phyloP scores from a whole-genome alignment of 2,888 invertebrate genomes.

The Agrotis segetum region DNA sequence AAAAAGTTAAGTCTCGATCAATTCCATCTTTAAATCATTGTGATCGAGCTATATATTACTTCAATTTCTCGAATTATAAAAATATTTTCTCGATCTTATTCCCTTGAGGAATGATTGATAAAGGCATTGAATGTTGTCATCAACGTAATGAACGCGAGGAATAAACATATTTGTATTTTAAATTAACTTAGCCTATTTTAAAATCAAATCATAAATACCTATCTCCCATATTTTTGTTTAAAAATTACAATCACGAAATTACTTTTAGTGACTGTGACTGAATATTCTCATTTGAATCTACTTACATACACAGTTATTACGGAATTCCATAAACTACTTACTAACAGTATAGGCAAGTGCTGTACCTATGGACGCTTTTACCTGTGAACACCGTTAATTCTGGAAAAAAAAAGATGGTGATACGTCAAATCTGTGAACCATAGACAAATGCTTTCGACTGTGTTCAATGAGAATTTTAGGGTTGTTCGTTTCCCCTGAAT shows the following conservation, averaged over 20 bases:
- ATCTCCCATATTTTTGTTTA: not conserved
- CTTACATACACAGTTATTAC: not conserved
- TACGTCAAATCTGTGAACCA: too few species aligned
- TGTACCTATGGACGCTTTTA: too few species aligned
- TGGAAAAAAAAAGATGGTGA: too few species aligned
- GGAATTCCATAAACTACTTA: not conserved
- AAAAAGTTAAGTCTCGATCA: slow-evolving; percentile 13
- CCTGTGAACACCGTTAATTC: too few species aligned
- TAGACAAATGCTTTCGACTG: too few species aligned
- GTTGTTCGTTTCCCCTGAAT: too few species aligned
- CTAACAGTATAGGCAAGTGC: too few species aligned
- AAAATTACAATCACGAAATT: not conserved
- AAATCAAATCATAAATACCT: not conserved
- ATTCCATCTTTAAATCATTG: slow-evolving; percentile 19
- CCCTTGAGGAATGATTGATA: slow-evolving; percentile 40
- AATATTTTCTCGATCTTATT: not conserved
- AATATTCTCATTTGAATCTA: not conserved
- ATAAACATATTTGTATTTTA: slow-evolving; percentile 27
- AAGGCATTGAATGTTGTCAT: slow-evolving; percentile 47
- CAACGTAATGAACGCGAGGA: slow-evolving; percentile 39
- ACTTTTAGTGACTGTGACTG: not conserved
- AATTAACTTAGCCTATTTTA: slow-evolving; percentile 5
- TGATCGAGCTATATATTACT: slow-evolving; percentile 26
- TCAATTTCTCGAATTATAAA: not conserved
- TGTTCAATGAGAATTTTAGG: too few species aligned